Base-by-base conservation (phyloP, 2,888 invertebrate species). In the Hemistola chrysoprasaria region DNA sequence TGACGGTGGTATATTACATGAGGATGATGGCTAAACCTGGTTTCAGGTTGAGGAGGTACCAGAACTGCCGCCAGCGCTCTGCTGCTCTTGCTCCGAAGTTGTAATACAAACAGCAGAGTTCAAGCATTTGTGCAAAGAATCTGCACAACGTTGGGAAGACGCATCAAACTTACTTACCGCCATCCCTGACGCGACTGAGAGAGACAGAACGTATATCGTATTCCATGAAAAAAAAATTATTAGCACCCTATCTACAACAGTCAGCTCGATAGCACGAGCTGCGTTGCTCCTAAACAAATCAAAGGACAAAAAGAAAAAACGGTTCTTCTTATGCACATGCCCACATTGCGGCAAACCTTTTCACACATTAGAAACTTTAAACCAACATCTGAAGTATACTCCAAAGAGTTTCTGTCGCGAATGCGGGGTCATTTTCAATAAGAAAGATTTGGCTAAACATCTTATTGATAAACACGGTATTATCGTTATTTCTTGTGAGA, bases 21-120 rank as follows among this genome's bases (percentile, higher is more conserved):
- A 16, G 2, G 16, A 16, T 85, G 81, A 85, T 72, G 64, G 66
- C 2, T 69, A 70, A 56, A 56, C 80, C 64, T 84, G 65, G 71
- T 87, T 87, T 81, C 86, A 87, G 86, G 72, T 87, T 59, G 71
- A 60, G 58, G 65, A 73, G 52, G 77, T 74, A 48, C 39, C 55
- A 8, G 69, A 55, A 4, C 59, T 85, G 47, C 86, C 86, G 32
- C 52, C 58, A 22, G 73, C 78, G 11, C 50, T 77, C 28, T 87
- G 86, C 73, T 50, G 62, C 43, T 36, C 36, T 32, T 87, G 86
- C 62, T 62, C 62, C 8, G 65, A 71, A 33, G 71, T 66, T 40
- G 59, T 71, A 34, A 25, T 77, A 22, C 58, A 66, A 0, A 75
- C 78, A 1, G 50, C 62, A 20, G 56, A 56, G 40, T 80, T 85